Conservation (phyloP, 2,797 vertebrate species). For the Chrosomus eos region DNA sequence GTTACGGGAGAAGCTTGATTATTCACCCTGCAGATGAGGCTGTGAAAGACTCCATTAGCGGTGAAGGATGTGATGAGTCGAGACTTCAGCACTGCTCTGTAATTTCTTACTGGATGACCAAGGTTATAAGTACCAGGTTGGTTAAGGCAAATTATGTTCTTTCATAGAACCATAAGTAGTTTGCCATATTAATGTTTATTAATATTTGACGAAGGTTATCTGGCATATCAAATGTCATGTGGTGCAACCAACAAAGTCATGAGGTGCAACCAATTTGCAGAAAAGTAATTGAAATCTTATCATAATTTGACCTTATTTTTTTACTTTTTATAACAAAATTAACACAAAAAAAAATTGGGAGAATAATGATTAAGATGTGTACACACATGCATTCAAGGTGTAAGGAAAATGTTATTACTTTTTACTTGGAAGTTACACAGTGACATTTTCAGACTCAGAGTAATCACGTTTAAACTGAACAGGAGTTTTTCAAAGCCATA, state of each 20-base stretch:
- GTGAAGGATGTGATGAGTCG: not conserved
- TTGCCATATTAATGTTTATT: not conserved
- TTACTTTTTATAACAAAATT: not conserved
- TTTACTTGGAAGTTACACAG: not conserved
- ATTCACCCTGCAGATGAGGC: slow-evolving; percentile 1
- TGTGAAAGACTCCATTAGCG: slow-evolving; percentile 32
- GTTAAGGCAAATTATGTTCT: not conserved
- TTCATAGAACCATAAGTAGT: not conserved
- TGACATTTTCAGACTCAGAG: not conserved
- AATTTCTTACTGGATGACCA: not conserved
- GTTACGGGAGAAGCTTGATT: slow-evolving; percentile 20
- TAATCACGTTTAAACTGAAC: not conserved
- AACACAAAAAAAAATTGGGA: too few species aligned
- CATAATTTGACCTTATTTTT: not conserved
- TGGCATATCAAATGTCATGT: not conserved
- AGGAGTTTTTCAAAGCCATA: not conserved
- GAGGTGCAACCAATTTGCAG: not conserved
- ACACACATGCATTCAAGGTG: not conserved
- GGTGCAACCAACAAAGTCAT: not conserved
- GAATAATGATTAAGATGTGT: not conserved
- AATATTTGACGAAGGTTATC: not conserved
- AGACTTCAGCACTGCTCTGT: slow-evolving; percentile 14
- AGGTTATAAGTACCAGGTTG: slow-evolving; percentile 14
- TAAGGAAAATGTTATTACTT: not conserved
- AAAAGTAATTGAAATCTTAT: not conserved